Percentiles rank a stretch among this genome's conserved stretches.
Evolutionary conservation across 2,888 invertebrate genomes (phyloP).

Genomic region (Aleiodes alternator): DNA sequence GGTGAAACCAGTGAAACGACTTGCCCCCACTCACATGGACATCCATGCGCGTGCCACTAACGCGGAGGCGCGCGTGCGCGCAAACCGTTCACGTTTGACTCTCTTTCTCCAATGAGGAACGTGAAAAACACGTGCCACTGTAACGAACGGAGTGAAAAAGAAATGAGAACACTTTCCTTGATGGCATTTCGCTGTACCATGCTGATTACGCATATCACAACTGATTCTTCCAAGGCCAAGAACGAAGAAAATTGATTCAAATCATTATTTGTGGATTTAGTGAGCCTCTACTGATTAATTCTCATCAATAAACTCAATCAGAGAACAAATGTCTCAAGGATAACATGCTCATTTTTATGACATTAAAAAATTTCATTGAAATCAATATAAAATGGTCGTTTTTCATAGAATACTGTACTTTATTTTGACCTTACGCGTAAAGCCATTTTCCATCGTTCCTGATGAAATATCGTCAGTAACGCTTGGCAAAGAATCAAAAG

Average conservation of each 20-base stretch:
- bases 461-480: too few relatives aligned
- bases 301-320: slow-evolving; percentile 12
- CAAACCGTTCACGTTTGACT: slow-evolving; percentile 6
- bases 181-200: slow-evolving; percentile 12
- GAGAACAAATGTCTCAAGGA: not conserved
- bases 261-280: not conserved
- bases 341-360: not conserved
- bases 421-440: too few relatives aligned
- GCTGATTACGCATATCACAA: not conserved
- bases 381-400: not conserved
- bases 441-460: too few relatives aligned
- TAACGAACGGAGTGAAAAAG: not conserved
- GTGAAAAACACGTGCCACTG: slow-evolving; percentile 20
- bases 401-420: too few relatives aligned
- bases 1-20: slow-evolving; percentile 23
- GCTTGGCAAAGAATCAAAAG: too few relatives aligned
- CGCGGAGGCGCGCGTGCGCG: slow-evolving; percentile 21
- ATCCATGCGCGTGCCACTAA: slow-evolving; percentile 42
- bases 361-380: not conserved
- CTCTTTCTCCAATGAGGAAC: slow-evolving; percentile 8
- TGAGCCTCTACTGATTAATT: slow-evolving; percentile 10
- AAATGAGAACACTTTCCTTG: slow-evolving; percentile 19
- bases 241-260: not conserved
- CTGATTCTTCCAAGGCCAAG: slow-evolving; percentile 18
- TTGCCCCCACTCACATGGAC: slow-evolving; percentile 36